Evolutionary conservation across 30 jellyfish, hydroid and myxozoan genomes (phyloP), one percentile per base, ranked within the genome.

Genomic region (Aurelia sp.): DNA sequence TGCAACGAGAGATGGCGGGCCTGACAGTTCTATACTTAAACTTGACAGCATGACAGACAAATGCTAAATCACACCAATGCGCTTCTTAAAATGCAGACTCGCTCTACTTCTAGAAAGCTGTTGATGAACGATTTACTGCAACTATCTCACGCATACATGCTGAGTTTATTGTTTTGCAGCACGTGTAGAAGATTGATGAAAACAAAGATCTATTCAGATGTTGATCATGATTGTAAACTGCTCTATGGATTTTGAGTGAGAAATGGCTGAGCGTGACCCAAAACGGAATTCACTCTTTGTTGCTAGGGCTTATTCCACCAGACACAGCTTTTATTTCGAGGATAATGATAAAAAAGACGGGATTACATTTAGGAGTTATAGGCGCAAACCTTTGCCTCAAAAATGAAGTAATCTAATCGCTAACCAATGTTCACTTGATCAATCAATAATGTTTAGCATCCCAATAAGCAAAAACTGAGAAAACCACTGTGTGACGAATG

Each of bases 231-330:
- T 35, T 15, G 57, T 35, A 63, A 78, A 47, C 89, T 9, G 35
- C 80, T 27, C 64, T 15, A 44, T 24, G 71, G 71, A 19, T 41
- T 78, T 64, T 47, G 24, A 71, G 63, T 48, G 30, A 59, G 80
- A 33, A n/a, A 33, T 24, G 33, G 71, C 80, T 13, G 72, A n/a
- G 80, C 38, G 64, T 78, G 89, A 78, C 89, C 89, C 40, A 69
- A 78, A 50, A 63, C 1, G 80, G 89, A 62, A 58, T 41, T 52
- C 18, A 33, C 74, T 30, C 30, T 62, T 78, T 78, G 72, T 63
- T 62, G 20, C 50, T n/a, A 22, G 24, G 72, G 80, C 63, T 78
- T 78, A 69, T 61, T 61, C 27, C 27, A 33, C 30, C 80, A 78
- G 72, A 63, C 80, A 78, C 20, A 15, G 89, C 89, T 21, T 57